Percentiles rank a stretch among this genome's conserved stretches.
Evolutionary conservation across 2,888 invertebrate genomes (phyloP).

Genomic region (Unio delphinus): DNA sequence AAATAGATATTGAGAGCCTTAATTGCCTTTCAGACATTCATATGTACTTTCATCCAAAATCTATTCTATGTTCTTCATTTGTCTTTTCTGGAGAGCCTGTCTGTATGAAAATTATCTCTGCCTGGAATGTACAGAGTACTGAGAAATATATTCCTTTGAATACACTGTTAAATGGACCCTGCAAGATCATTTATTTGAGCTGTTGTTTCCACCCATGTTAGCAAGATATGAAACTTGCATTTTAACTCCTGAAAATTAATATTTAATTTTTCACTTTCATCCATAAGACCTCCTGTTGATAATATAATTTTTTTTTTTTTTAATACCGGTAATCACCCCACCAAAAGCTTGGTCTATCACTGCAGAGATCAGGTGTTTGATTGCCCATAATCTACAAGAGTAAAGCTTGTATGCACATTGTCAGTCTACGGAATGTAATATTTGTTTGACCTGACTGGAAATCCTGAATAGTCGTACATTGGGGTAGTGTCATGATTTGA

Average conservation of each 20-base stretch:
- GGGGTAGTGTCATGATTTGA: conserved; percentile 7
- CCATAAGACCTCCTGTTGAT: conserved; percentile 11
- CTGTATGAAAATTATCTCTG: conserved; percentile 10
- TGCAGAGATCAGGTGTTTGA: conserved; percentile 1
- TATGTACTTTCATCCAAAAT: conserved; percentile 5
- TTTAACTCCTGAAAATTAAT: conserved; percentile 17
- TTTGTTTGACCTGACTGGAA: background rate
- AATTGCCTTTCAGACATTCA: background rate
- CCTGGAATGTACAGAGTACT: conserved; percentile 16
- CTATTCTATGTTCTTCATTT: conserved; percentile 15
- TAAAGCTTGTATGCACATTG: background rate
- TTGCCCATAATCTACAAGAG: background rate
- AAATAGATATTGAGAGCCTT: background rate
- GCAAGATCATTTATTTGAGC: conserved; percentile 9
- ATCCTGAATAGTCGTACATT: background rate
- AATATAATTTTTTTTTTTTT: background rate
- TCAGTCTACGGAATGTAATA: conserved; percentile 18
- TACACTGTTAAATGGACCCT: conserved; percentile 12
- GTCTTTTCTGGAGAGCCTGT: conserved; percentile 7
- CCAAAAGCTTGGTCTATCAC: conserved; percentile 10
- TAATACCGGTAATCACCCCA: conserved; percentile 7
- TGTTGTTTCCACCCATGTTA: conserved; percentile 17
- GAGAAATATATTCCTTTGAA: conserved; percentile 10
- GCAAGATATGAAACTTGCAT: conserved; percentile 14
- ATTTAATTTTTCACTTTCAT: background rate